Base-by-base conservation (phyloP, 2,797 vertebrate genomes). In the Serranus cabrilla region DNA sequence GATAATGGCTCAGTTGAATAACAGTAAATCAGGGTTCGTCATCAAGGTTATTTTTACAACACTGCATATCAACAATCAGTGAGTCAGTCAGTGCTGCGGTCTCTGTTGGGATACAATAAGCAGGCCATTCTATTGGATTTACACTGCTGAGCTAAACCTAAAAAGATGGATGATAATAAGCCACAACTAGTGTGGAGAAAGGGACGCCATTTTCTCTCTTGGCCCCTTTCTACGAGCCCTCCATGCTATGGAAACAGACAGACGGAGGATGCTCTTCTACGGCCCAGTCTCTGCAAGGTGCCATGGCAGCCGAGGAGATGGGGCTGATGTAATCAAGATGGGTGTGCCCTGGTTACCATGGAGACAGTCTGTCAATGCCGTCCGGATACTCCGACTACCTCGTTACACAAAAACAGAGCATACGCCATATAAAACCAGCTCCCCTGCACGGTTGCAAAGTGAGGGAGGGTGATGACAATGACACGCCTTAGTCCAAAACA, bases 281-380 rank as follows among this genome's bases (percentile, higher is more conserved):
- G 39, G 83, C 86, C 80, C 68, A 60, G 66, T 83, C 89, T 83
- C 85, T 74, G 90, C 87, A 87, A 86, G 87, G 91, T 89, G 85
- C 81, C 85, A 85, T 85, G 87, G 87, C 70, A 84, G 88, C 87
- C 12, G 17, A 66, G 51, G 74, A 81, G 78, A 91, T 62, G 43
- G 83, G 72, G 80, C 90, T 94, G 91, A 94, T 93, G 93, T 91
- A 90, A 94, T 92, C 81, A 62, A 65, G 60, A 91, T 93, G 93
- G 94, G 94, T 92, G 93, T 91, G 92, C 80, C 89, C 90, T 82
- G 83, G 92, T 93, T 93, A 81, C 93, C 88, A 93, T 93, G 83
- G 93, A 86, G 82, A 95, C 83, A 77, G 83, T 87, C 86, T 91
- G 86, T 87, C 92, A 84, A 84, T 76, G 76, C 75, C 7, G 65